Base-by-base conservation (phyloP, 2,888 invertebrate species). In the Neocrepidodera transversa region DNA sequence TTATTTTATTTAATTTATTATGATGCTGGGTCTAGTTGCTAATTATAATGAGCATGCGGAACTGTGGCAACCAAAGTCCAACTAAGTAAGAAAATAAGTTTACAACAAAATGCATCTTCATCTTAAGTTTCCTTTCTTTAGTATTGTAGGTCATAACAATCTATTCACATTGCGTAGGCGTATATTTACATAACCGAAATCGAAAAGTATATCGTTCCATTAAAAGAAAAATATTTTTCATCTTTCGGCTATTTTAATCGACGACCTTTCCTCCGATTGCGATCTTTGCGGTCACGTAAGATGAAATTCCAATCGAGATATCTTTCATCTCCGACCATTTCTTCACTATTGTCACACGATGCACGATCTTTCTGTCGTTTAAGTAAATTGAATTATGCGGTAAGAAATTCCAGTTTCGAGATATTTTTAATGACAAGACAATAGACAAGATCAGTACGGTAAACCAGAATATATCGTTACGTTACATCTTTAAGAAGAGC, bases 101-200 rank as follows among this genome's bases (percentile, higher is more conserved):
- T 42, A 45, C 13, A 45, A 23, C 23, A 43, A 53, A 40, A 42
- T 32, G 13, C 32, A 53, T 43, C 42, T 38, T 36, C 40, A 18
- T 54, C 45, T 11, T 45, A 6, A 35, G 26, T 54, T 53, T 54
- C 53, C 53, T 54, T 54, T 53, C 53, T 45, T 53, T 54, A 45
- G 26, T 16, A 54, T 54, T 54, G 53, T 54, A 45, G 53, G 53
- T 54, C 53, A 54, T 20, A 43, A 8, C 26, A n/a, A n/a, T n/a
- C n/a, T 45, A 13, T 54, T 54, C 53, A 45, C 53, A 45, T 54
- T 54, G 45, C 53, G 53, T 45, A 54, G 53, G 45, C n/a, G 53
- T 45, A 43, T n/a, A n/a, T 54, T 54, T 54, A 36, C 53, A 54
- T 54, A 54, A 54, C 53, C 28, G 14, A 45, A 18, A 42, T 1